Conservation (phyloP, 2,113 vertebrate genomes). For the western clawed frog (Xenopus tropicalis) region DNA sequence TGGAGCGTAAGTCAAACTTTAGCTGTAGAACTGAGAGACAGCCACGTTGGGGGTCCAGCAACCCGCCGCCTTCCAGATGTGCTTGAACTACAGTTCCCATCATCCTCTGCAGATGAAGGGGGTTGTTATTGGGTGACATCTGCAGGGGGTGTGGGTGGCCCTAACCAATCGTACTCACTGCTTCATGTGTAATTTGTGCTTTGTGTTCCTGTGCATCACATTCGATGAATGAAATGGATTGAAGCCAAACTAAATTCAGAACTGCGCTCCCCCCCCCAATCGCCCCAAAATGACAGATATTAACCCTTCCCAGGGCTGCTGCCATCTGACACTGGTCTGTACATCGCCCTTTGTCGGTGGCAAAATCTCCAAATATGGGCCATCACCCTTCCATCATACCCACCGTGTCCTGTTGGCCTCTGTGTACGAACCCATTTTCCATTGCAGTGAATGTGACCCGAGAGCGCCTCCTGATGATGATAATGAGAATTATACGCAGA, state of each 20-base stretch:
- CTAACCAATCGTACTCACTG: constrained; percentile 12
- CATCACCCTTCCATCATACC: neutral
- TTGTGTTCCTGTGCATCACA: constrained; percentile 52
- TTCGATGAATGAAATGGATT: constrained; percentile 71
- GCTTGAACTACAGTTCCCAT: too few species aligned
- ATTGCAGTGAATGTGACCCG: neutral
- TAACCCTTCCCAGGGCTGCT: neutral
- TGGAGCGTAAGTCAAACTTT: constrained; percentile 46
- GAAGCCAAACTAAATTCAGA: constrained; percentile 59
- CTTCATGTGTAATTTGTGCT: constrained; percentile 56
- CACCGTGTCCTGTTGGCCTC: neutral
- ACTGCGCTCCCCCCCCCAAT: neutral
- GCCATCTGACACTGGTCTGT: neutral
- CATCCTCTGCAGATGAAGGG: too few species aligned
- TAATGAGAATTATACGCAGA: too few species aligned
- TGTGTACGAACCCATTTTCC: neutral
- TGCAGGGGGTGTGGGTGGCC: constrained; percentile 8
- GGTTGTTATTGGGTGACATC: too few species aligned
- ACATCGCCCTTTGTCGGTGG: neutral
- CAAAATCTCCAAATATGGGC: neutral
- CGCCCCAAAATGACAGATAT: too few species aligned
- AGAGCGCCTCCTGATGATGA: too few species aligned
- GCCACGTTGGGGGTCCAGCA: too few species aligned
- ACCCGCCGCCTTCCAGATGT: too few species aligned
- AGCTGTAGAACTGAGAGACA: constrained; percentile 18